phyloP scores from a whole-genome alignment of 2,797 vertebrate genomes.

The Oreochromis grahami region DNA sequence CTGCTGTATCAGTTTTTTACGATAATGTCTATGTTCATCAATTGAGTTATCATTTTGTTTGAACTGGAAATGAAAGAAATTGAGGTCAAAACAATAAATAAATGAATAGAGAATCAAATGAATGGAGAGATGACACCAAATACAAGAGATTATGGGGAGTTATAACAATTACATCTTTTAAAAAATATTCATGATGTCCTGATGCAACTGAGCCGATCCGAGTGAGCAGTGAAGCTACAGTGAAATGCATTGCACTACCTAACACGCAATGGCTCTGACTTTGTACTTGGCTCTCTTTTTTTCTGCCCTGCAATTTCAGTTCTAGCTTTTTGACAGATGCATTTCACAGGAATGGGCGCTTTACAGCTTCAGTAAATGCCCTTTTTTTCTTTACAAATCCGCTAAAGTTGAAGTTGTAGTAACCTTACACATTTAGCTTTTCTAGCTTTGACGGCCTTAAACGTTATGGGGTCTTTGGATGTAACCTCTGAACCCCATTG shows the following conservation, averaged over 20 bases:
- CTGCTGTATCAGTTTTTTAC: slow-evolving; percentile 53
- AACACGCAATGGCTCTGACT: slow-evolving; percentile 41
- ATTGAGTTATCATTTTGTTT: slow-evolving; percentile 72
- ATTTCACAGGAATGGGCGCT: not conserved
- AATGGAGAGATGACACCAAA: slow-evolving; percentile 70
- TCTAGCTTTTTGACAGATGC: slow-evolving; percentile 23
- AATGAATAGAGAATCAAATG: slow-evolving; percentile 70
- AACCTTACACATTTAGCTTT: not conserved
- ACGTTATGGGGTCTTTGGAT: not conserved
- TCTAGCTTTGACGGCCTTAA: not conserved
- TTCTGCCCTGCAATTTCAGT: slow-evolving; percentile 31
- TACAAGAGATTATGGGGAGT: slow-evolving; percentile 53
- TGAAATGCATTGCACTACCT: slow-evolving; percentile 45
- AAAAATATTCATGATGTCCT: too few species aligned
- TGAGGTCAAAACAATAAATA: slow-evolving; percentile 74
- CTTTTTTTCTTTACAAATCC: not conserved
- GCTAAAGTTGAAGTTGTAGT: not conserved
- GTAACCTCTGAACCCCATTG: not conserved
- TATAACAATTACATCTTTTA: slow-evolving; percentile 38
- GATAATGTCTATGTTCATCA: slow-evolving; percentile 64
- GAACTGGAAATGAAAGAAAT: slow-evolving; percentile 55
- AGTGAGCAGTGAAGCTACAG: slow-evolving; percentile 15
- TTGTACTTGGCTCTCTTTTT: slow-evolving; percentile 29
- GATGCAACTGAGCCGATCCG: not conserved
- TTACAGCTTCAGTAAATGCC: not conserved